These are phyloP conservation scores for Todus mexicanus DNA, from an alignment of 2,797 vertebrate genomes.

Conservation along the genomic window DNA sequence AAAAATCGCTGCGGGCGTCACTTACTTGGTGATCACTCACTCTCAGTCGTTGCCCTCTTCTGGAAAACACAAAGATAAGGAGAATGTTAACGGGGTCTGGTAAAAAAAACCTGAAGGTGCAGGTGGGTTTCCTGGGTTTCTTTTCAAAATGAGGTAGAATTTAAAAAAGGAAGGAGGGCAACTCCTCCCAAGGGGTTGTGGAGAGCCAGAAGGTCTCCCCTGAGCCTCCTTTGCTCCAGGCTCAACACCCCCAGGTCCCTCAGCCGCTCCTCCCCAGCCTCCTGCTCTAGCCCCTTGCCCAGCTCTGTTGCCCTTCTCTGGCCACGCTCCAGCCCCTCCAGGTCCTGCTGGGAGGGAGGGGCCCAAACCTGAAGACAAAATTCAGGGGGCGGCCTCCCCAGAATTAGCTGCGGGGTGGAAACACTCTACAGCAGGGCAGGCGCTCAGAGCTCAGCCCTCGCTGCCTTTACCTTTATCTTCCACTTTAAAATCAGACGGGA, in stretches of 20 bases:
- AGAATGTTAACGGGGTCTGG: background rate
- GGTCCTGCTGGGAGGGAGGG: background rate
- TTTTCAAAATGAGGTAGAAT: background rate
- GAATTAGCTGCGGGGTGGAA: rapidly evolving
- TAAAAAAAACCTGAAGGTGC: background rate
- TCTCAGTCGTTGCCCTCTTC: conserved; percentile 57
- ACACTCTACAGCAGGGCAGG: rapidly evolving
- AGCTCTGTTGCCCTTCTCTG: too few species aligned
- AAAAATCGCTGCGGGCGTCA: background rate
- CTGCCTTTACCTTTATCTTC: conserved; percentile 77
- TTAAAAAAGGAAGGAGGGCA: background rate
- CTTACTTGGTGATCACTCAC: background rate
- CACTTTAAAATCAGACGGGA: conserved; percentile 89
- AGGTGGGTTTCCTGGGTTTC: background rate
- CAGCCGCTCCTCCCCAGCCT: background rate
- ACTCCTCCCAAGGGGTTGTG: too few species aligned
- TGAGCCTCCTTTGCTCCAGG: too few species aligned
- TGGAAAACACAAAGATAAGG: conserved; percentile 26
- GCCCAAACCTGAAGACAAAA: background rate
- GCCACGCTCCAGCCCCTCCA: background rate
- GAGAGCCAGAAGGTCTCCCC: too few species aligned
- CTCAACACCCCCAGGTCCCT: background rate
- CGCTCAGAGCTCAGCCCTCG: background rate
- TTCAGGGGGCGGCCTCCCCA: background rate
- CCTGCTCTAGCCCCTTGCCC: too few species aligned